Base-by-base conservation (phyloP, 2,797 vertebrate genomes). In the Enteromius argenteus region DNA sequence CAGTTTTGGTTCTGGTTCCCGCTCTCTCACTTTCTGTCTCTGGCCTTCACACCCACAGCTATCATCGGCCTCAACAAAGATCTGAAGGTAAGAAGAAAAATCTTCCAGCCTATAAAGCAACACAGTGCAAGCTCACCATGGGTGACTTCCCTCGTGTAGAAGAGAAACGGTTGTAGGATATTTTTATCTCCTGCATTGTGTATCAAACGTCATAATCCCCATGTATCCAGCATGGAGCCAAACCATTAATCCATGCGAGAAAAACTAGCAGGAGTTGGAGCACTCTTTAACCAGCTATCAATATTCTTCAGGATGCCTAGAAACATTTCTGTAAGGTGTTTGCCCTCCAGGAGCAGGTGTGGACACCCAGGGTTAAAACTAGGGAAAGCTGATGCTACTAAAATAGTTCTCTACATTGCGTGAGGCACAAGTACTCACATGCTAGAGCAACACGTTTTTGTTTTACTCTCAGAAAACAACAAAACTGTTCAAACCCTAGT, bases 1-100 rank as follows among this genome's bases (percentile, higher is more conserved):
- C 98, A 99, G 95, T 99, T 99, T 94, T 99, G 98, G 98, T 99
- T 99, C 93, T 99, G 98, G 98, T 99, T 99, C 91, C 98, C 98
- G 1, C 94, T 99, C 73, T 99, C 98, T 42, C 98, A 99, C 90
- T 99, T 99, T 91, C 88, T 99, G 90, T 99, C 98, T 0, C 87
- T 99, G 93, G 95, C 98, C 79, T 99, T 99, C 90, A 99, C 97
- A 10, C 98, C 98, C 46, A 99, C 98, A 1, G 98, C 97, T 88
- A 98, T 99, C 90, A 99, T 99, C 39, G 96, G 98, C 88, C 97
- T 99, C 89, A 99, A 99, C 95, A 99, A 99, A 90, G 98, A 99
- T 92, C 96, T 99, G 76, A 99, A 99, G 98, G 98, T 99, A 96
- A 77, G 3, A 15, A 17, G 32, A 69, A 58, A 2, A 60, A 0